These are phyloP conservation scores for Aphelinus certus DNA, from an alignment of 1,140 invertebrate species.

Conservation along the genomic window DNA sequence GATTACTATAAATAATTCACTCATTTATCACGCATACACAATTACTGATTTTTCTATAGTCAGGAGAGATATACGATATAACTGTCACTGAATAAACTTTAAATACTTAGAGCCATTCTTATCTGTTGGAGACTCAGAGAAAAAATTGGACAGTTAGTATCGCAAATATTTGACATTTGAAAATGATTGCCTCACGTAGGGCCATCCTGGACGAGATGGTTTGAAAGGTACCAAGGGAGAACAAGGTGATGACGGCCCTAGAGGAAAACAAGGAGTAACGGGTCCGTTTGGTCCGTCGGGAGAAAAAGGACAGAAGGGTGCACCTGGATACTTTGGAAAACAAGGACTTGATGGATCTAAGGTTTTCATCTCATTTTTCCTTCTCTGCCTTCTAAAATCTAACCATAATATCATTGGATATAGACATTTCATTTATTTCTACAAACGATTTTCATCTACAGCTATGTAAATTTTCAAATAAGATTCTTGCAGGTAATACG, in stretches of 20 bases:
- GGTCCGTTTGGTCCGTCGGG: slow-evolving; percentile 72
- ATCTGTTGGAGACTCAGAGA: too few relatives aligned
- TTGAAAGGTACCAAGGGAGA: slow-evolving; percentile 72
- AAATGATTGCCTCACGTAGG: slow-evolving; percentile 41
- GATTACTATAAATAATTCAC: too few relatives aligned
- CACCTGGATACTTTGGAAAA: slow-evolving; percentile 78
- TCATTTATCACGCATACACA: too few relatives aligned
- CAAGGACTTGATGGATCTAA: slow-evolving; percentile 74
- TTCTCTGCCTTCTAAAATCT: not conserved
- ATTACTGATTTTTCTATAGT: too few relatives aligned
- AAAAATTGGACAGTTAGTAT: slow-evolving; percentile 7
- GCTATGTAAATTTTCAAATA: too few relatives aligned
- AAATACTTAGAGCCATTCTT: too few relatives aligned
- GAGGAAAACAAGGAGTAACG: slow-evolving; percentile 63
- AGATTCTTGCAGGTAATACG: too few relatives aligned
- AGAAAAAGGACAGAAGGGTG: slow-evolving; percentile 82
- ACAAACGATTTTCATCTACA: too few relatives aligned
- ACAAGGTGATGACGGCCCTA: slow-evolving; percentile 60
- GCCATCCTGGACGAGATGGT: slow-evolving; percentile 63
- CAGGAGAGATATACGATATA: too few relatives aligned
- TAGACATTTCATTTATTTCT: too few relatives aligned
- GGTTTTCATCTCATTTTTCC: slow-evolving; percentile 51
- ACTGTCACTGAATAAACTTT: too few relatives aligned
- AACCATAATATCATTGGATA: too few relatives aligned
- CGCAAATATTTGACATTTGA: not conserved